Evolutionary conservation across 2,113 vertebrate species (phyloP), one percentile per base, ranked within the genome.

Genomic region (Phainopepla nitens): DNA sequence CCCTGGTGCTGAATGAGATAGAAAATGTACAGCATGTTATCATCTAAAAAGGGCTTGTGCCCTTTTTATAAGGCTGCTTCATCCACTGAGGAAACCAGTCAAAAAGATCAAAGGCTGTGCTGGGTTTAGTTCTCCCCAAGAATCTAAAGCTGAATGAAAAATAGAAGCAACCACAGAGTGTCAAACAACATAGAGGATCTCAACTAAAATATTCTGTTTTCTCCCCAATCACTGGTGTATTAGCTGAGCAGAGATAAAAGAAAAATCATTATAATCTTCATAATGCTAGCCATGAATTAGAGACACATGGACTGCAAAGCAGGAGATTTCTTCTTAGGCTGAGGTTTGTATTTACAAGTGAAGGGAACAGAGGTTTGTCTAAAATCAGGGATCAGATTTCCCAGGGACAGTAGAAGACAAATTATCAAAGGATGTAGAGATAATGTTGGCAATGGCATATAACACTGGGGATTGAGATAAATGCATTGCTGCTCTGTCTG

Each of bases 101-200:
- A 82, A 78, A 94, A 94, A 93, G 91, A 97, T 95, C 86, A 96
- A 97, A 95, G 84, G 39, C 62, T 92, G 62, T 0, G 2, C 45
- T 75, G 54, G 86, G 39, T 91, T 93, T 95, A 95, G 88, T 85
- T 94, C 89, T 94, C 51, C 73, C 92, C 57, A 82, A 84, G 80
- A 94, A 94, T 95, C 91, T 70, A 81, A 91, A 88, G 39, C 73
- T 57, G 62, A 90, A 73, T 85, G 93, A 94, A 96, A 94, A 89
- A 96, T 35, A 95, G 78, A 93, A 91, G 81, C n/a, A 93, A 89
- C 49, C 49, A 87, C 84, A 68, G 50, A 42, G 42, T 73, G 77
- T 90, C 79, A 92, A 92, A 56, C 50, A 94, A 95, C 87, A 87
- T 21, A 94, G n/a, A 93, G 50, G 57, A 94, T 88, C 79, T 82